These are phyloP conservation scores for Boloria selene DNA, from an alignment of 2,888 invertebrate genomes.

Conservation along the genomic window DNA sequence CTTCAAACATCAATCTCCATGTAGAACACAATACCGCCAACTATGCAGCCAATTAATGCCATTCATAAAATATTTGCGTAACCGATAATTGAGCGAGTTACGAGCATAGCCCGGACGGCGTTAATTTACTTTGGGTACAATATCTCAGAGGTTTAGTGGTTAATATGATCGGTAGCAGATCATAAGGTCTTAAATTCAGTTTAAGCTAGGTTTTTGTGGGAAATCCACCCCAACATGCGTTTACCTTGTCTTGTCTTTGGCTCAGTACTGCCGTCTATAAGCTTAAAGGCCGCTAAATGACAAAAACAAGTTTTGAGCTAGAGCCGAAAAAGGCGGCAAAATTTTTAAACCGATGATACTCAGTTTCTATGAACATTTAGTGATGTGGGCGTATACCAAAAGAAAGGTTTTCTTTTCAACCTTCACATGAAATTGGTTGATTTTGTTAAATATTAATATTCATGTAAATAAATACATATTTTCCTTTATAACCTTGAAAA, in stretches of 20 bases:
- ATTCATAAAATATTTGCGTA: conserved; percentile 26
- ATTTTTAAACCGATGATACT: conserved; percentile 1
- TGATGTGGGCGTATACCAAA: not conserved
- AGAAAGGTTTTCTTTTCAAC: not conserved
- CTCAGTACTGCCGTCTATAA: conserved; percentile 2
- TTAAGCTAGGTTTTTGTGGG: too few relatives aligned
- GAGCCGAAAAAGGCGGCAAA: not conserved
- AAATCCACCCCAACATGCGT: too few relatives aligned
- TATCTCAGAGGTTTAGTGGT: too few relatives aligned
- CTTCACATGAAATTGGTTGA: conserved; percentile 3
- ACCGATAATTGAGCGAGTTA: conserved; percentile 28
- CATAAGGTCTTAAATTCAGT: too few relatives aligned
- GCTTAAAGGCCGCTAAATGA: conserved; percentile 3
- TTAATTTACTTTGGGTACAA: too few relatives aligned
- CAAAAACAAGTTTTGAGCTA: not conserved
- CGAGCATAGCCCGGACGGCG: not conserved
- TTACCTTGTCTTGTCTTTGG: too few relatives aligned
- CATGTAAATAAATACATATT: conserved; percentile 4
- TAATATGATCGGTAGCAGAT: too few relatives aligned
- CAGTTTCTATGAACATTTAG: conserved; percentile 3
- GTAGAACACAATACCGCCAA: conserved; percentile 21
- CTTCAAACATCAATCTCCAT: conserved; percentile 27
- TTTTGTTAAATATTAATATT: conserved; percentile 6
- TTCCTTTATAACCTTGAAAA: not conserved
- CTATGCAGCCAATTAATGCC: conserved; percentile 29